phyloP scores from a whole-genome alignment of 2,888 invertebrate genomes.

The Callyntrura guangdongensis region DNA sequence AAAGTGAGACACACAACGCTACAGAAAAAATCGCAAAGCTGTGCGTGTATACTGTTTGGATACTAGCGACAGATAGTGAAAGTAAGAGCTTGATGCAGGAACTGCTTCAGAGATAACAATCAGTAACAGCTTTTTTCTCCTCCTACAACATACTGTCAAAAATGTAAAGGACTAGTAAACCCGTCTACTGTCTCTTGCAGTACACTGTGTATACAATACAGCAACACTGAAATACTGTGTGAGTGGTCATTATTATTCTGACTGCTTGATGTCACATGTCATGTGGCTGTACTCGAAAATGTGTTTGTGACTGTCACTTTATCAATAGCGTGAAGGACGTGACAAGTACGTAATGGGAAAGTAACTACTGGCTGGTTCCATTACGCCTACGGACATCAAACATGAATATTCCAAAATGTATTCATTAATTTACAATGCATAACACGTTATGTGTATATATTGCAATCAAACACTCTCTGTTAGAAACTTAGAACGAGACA shows the following conservation, averaged over 20 bases:
- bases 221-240: not conserved
- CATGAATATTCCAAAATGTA: constrained; percentile 8
- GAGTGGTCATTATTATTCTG: constrained; percentile 8
- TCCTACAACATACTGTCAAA: no score
- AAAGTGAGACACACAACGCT: no score
- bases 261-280: constrained; percentile 43
- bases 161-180: no score
- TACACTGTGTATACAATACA: not conserved
- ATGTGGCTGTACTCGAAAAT: constrained; percentile 17
- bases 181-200: no score
- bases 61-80: not conserved
- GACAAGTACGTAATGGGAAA: constrained; percentile 57
- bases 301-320: constrained; percentile 61
- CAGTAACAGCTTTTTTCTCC: constrained; percentile 31
- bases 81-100: constrained; percentile 5
- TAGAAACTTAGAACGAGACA: not conserved
- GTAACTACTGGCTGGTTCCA: not conserved
- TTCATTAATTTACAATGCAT: constrained; percentile 23
- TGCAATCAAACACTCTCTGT: not conserved
- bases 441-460: constrained; percentile 17
- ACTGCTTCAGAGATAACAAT: constrained; percentile 18
- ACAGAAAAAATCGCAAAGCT: no score
- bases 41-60: no score
- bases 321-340: constrained; percentile 15
- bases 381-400: not conserved